Evolutionary conservation across 2,888 invertebrate genomes (phyloP).

Genomic region (Dichetophora obliterata): DNA sequence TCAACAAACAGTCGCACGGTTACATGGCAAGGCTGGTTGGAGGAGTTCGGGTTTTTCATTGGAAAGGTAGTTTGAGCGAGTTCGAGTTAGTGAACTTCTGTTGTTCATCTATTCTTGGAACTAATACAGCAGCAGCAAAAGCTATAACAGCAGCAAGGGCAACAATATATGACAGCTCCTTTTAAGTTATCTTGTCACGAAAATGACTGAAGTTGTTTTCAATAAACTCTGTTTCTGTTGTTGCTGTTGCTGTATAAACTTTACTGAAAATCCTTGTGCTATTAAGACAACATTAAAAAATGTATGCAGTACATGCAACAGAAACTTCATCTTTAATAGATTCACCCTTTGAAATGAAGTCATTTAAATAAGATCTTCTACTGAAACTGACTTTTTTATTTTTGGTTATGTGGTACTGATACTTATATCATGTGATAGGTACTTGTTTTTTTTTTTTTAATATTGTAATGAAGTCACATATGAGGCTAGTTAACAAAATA

Average conservation of each 20-base stretch:
- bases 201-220: conserved; percentile 20
- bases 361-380: no score
- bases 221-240: not conserved
- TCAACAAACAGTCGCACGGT: not conserved
- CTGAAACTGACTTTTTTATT: no score
- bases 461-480: no score
- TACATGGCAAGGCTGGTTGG: not conserved
- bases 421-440: no score
- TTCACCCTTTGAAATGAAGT: no score
- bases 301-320: conserved; percentile 16
- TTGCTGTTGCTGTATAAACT: not conserved
- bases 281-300: not conserved
- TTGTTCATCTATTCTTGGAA: not conserved
- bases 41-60: not conserved
- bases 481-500: no score
- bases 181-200: conserved; percentile 27
- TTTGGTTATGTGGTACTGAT: no score
- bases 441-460: no score
- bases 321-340: not conserved
- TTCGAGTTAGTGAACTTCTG: not conserved
- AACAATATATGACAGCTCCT: conserved; percentile 13
- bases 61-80: not conserved
- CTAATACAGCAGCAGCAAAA: not conserved
- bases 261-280: not conserved
- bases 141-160: not conserved